phyloP scores from a whole-genome alignment of 2,888 invertebrate genomes.

The Dasypogon diadema region DNA sequence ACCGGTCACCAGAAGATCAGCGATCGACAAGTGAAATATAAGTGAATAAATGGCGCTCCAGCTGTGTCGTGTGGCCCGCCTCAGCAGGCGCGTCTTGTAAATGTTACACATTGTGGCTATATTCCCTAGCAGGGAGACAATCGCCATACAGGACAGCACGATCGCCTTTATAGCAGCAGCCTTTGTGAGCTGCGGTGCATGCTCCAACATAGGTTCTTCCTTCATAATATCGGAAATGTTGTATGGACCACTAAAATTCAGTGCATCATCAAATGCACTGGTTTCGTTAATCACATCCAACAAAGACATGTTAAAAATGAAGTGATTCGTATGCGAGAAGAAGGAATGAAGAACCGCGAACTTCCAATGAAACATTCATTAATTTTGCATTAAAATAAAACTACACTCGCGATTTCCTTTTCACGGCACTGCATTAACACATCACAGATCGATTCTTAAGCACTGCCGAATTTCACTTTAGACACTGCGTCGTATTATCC shows the following conservation, averaged over 20 bases:
- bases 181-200: conserved; percentile 77
- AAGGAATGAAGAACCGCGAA: too few species aligned
- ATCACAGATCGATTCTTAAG: too few species aligned
- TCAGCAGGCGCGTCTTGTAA: conserved; percentile 73
- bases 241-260: conserved; percentile 14
- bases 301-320: too few species aligned
- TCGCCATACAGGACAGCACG: conserved; percentile 77
- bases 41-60: conserved; percentile 82
- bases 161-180: conserved; percentile 76
- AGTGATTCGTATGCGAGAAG: too few species aligned
- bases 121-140: conserved; percentile 81
- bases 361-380: too few species aligned
- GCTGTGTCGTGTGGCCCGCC: conserved; percentile 73
- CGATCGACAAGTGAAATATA: conserved; percentile 84
- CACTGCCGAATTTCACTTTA: too few species aligned
- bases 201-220: conserved; percentile 68
- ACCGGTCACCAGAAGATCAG: conserved; percentile 83
- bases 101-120: conserved; percentile 83
- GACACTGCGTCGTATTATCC: too few species aligned
- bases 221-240: conserved; percentile 7
- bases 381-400: too few species aligned
- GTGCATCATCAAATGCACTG: conserved; percentile 10
- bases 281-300: conserved; percentile 18
- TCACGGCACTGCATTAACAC: too few species aligned
- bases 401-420: too few species aligned